Percentiles rank a stretch among this genome's conserved stretches.
These are phyloP conservation scores for Corythaeola cristata DNA, from an alignment of 2,113 vertebrate genomes.

Conservation along the genomic window DNA sequence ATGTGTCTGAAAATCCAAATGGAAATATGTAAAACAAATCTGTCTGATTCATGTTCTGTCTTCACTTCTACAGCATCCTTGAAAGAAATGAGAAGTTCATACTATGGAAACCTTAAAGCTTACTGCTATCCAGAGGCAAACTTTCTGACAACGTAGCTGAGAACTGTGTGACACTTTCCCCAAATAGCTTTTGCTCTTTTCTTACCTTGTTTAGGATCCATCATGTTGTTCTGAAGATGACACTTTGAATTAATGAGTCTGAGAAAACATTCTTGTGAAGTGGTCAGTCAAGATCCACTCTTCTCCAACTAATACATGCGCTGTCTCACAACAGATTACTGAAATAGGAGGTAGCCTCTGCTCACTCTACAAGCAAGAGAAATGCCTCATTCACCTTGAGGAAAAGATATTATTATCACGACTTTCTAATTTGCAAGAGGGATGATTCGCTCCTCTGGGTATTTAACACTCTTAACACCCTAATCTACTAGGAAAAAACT, in stretches of 20 bases:
- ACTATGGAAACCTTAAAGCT: not conserved
- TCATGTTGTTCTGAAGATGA: not conserved
- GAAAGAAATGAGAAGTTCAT: not conserved
- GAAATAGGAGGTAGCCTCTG: not conserved
- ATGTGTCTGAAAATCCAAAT: not conserved
- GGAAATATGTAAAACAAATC: not conserved
- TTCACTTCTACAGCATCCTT: not conserved
- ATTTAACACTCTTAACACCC: not conserved
- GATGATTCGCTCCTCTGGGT: not conserved
- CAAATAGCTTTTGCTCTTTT: not conserved
- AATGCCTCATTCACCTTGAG: not conserved
- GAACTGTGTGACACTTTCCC: not conserved
- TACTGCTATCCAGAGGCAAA: not conserved
- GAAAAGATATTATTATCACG: not conserved
- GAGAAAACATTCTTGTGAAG: not conserved
- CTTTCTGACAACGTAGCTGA: not conserved
- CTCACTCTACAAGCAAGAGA: not conserved
- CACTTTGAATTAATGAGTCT: not conserved
- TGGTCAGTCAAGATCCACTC: not conserved
- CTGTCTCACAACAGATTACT: not conserved
- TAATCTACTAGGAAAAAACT: not conserved
- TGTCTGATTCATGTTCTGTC: not conserved
- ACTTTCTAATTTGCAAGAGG: not conserved
- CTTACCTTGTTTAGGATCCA: not conserved
- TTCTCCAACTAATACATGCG: not conserved